Evolutionary conservation across 2,797 vertebrate species (phyloP), one percentile per base, ranked within the genome.

Genomic region (Atherinosoma microstoma): DNA sequence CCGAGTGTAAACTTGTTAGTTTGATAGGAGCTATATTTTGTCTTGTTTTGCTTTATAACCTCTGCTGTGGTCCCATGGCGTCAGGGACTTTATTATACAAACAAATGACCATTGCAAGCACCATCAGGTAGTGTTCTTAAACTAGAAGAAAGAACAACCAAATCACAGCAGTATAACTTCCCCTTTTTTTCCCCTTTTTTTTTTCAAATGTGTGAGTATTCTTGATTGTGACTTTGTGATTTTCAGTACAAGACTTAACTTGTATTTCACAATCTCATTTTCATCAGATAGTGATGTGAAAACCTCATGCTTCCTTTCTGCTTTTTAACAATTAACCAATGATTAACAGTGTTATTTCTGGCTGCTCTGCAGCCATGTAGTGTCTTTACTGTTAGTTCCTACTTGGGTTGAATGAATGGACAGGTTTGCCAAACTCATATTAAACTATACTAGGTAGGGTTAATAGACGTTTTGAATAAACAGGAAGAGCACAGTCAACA

Each of bases 71-170:
- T 61, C n/a, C 51, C 49, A 40, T 4, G n/a, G 18, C 27, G 4
- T 40, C 5, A 30, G 16, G 15, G 45, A 47, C 63, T 75, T 83
- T 82, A 81, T 80, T 81, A 70, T 73, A 82, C 79, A 79, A 84
- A 76, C 72, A 79, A 42, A 63, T 11, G 0, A 6, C 53, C 40
- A 34, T 40, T 49, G 56, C 47, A 68, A 58, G 70, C 47, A 58
- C 34, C 36, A 0, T 11, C 3, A 47, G 27, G 7, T 4, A 16
- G 13, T 63, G 4, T 61, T 60, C 10, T 67, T 18, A 22, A 34
- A 7, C 2, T 56, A 16, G 11, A 62, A 61, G 20, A 53, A 70
- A 11, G 2, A 6, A 24, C 40, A 29, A 51, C 27, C 15, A 75
- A 84, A 89, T 76, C 78, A 75, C 40, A 66, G 24, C 11, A 32